Base-by-base conservation (phyloP, 2,797 vertebrate genomes). In the Epinephelus awoara region DNA sequence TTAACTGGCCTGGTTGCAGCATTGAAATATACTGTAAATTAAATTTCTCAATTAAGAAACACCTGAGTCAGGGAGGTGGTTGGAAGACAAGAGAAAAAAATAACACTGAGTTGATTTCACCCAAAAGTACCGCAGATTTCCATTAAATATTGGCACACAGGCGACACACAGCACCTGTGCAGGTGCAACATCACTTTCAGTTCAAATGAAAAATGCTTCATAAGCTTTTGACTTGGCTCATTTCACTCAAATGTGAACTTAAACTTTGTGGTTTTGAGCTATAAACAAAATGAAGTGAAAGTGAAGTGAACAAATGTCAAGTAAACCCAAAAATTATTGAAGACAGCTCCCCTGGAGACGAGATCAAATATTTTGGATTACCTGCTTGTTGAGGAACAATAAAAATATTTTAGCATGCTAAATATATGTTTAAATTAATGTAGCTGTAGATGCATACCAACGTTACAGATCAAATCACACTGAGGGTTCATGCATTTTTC, bases 401-500 rank as follows among this genome's bases (percentile, higher is more conserved):
- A 19, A 46, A 64, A 14, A 5, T 61, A 17, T 55, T 65, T 50
- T 8, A 47, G 73, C 70, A 88, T 77, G 69, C 50, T 59, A 15
- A 44, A 59, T 64, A 59, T 64, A 23, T 34, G 21, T n/a, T 59
- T 40, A 0, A 58, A 69, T 52, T 9, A 62, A 64, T 62, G 67
- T 1, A 51, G 38, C 52, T 46, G 34, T 25, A 64, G 70, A 73
- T 82, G 80, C 77, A 85, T 23, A 75, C 8, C 23, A 80, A 70
- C 2, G 11, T 61, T 42, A 50, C 72, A 81, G 62, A 85, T 80
- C 71, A 90, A 80, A 86, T 80, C 88, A 89, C 88, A 86, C 84
- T 69, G 73, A 84, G 80, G 84, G 75, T 76, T 87, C 91, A 89
- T 90, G 90, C 90, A 80, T 80, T 79, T 73, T 17, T 66, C 74